phyloP scores from a whole-genome alignment of 1,140 invertebrate species.

The Heliothis virescens region DNA sequence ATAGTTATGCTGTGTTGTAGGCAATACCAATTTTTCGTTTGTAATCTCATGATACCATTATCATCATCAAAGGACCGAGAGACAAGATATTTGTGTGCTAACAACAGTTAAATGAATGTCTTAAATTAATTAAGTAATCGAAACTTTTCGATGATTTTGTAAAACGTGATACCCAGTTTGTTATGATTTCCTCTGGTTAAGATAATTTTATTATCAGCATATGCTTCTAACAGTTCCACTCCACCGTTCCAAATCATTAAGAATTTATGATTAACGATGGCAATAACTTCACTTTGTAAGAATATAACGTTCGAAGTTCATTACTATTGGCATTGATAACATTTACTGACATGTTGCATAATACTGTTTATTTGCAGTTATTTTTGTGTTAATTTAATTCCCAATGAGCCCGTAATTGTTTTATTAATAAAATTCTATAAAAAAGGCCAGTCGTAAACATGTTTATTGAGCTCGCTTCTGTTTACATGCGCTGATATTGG shows the following conservation, averaged over 20 bases:
- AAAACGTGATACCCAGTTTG: constrained; percentile 7
- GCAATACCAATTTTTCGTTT: too few species aligned
- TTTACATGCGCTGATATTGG: constrained; percentile 19
- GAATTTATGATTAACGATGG: constrained; percentile 22
- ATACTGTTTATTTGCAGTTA: neutral
- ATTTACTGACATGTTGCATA: constrained; percentile 5
- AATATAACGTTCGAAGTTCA: constrained; percentile 33
- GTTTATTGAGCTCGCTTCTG: neutral
- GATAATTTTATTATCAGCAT: constrained; percentile 21
- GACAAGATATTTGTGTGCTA: too few species aligned
- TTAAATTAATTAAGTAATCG: neutral
- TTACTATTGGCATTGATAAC: constrained; percentile 16
- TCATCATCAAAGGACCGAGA: neutral
- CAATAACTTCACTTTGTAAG: constrained; percentile 1
- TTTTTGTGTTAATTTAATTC: constrained; percentile 1
- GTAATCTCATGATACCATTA: too few species aligned
- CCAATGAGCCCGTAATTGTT: too few species aligned
- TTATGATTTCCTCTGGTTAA: constrained; percentile 12
- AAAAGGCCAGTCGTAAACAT: neutral
- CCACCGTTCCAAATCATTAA: constrained; percentile 35
- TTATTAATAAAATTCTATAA: neutral
- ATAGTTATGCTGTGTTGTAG: neutral
- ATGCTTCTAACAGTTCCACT: neutral
- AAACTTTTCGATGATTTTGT: constrained; percentile 7
- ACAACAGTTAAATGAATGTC: too few species aligned